Base-by-base conservation (phyloP, 2,113 vertebrate species). In the Elephas maximus region DNA sequence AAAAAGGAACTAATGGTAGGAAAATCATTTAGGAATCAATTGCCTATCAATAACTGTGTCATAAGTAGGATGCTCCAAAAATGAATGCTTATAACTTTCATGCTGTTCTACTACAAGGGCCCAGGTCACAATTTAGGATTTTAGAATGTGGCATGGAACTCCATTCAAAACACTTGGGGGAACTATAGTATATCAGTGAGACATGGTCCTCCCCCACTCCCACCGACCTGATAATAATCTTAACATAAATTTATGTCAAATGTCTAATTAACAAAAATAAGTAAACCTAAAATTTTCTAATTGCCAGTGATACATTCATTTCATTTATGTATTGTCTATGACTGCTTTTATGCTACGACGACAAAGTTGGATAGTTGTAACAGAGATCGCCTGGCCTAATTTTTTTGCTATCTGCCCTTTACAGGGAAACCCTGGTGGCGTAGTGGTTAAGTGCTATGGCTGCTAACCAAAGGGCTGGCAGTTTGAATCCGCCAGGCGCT, bases 1-100 rank as follows among this genome's bases (percentile, higher is more conserved):
- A 73, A 5, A 67, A n/a, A 94, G 26, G 11, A 20, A 94, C 24
- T 53, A 65, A 89, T 76, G 7, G 0, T 48, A 69, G 20, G 4
- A 74, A 95, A 96, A 74, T 23, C 23, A 84, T 60, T 45, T 41
- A 88, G 44, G 30, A 92, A 95, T 28, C 20, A 93, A 71, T 12
- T 92, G 26, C n/a, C 80, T 41, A 57, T 23, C 37, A 91, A 51
- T 84, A 57, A 90, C 57, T 84, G 2, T 41, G 37, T 18, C 76
- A 45, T 53, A 88, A 93, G 51, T 44, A 45, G 23, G 11, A 63
- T 37, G 12, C 2, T 63, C 21, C 60, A 80, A 85, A 82, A 91
- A 79, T 53, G 81, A 85, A 81, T 24, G 62, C 15, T 28, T 87
- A 1, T 76, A 76, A 62, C 14, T 60, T 84, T 76, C 53, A 88